Evolutionary conservation across 1,140 invertebrate species (phyloP), one percentile per base, ranked within the genome.

Genomic region (Potamilus streckersoni): DNA sequence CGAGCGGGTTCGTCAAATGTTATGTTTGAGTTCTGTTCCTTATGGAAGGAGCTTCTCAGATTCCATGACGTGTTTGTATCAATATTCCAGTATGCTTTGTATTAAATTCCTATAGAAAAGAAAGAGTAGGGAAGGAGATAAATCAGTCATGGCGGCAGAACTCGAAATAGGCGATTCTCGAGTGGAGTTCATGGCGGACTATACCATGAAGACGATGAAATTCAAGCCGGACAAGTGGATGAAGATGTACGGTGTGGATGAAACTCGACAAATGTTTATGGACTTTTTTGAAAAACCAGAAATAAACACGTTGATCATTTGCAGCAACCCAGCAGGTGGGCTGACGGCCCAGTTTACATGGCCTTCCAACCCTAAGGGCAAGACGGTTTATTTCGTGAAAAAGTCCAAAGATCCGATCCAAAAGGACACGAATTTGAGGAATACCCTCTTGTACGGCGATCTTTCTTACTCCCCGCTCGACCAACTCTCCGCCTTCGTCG

Each of bases 211-310:
- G 86, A 95, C 95, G 0, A 88, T 97, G 56, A 96, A 96, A 91
- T 85, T 97, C 20, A 98, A 97, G 88, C 93, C 95, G 15, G 96
- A 98, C 90, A 97, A 96, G 93, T 98, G 96, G 95, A 92, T 92
- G 63, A 92, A 96, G 71, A 93, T 97, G 79, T 92, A 97, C 75
- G 90, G 93, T 55, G 92, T 94, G n/a, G 95, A 97, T 86, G 96
- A 98, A 80, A 93, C 95, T 84, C 94, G 94, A 83, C 92, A 92
- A 55, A 92, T 94, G 13, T 92, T 97, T 23, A 92, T 94, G 83
- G 95, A 96, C 82, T 98, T 96, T 87, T 90, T 97, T 69, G 95
- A 97, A 85, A 94, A 95, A 76, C 91, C 93, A 1, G 91, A 93
- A 19, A 2, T 80, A n/a, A 74, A 56, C 14, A 82, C 83, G 31